Percentiles rank a stretch among this genome's conserved stretches.
Evolutionary conservation across 2,113 vertebrate species (phyloP).

Genomic region (Corythaixoides concolor): DNA sequence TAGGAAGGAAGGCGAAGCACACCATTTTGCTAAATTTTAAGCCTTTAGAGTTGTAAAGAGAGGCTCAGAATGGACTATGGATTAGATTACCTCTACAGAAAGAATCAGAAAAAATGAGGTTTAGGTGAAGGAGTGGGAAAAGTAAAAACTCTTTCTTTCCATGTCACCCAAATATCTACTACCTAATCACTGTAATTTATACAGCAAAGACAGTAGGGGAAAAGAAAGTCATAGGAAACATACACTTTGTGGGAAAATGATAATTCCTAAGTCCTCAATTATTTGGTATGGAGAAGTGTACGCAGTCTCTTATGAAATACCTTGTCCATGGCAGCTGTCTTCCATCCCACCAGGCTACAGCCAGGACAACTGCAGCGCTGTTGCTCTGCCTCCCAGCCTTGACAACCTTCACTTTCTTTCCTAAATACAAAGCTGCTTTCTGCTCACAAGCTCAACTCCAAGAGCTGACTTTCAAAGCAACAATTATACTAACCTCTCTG

Average conservation of each 20-base stretch:
- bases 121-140: neutral
- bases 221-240: neutral
- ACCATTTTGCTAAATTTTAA: neutral
- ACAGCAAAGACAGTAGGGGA: neutral
- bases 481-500: neutral
- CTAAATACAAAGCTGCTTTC: neutral
- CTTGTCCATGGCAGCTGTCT: neutral
- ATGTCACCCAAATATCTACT: neutral
- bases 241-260: neutral
- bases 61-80: neutral
- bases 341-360: neutral
- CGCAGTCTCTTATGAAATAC: neutral
- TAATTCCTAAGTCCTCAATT: neutral
- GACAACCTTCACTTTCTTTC: neutral
- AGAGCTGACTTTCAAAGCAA: neutral
- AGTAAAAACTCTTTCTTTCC: neutral
- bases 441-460: neutral
- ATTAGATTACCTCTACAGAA: neutral
- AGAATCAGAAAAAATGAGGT: neutral
- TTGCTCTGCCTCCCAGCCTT: neutral
- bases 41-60: neutral
- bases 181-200: accelerated
- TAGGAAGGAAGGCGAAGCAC: neutral
- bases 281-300: neutral
- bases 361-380: neutral